phyloP scores from a whole-genome alignment of 2,888 invertebrate genomes.

The Prenolepis imparis region DNA sequence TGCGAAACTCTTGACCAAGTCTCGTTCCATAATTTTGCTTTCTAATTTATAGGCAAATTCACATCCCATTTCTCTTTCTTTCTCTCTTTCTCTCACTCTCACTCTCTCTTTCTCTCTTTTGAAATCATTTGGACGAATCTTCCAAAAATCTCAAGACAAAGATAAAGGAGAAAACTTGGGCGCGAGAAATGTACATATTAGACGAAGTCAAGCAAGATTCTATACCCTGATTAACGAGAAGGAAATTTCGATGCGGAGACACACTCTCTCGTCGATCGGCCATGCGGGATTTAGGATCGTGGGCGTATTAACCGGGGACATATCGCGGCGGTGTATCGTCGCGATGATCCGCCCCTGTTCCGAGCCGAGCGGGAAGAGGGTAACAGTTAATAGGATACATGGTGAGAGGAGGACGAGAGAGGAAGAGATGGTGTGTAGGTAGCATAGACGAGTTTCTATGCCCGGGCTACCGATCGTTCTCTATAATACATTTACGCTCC shows the following conservation, averaged over 20 bases:
- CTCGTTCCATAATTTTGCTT: neutral
- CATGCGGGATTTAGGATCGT: conserved; percentile 26
- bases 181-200: neutral
- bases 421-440: conserved; percentile 44
- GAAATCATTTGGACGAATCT: conserved; percentile 7
- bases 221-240: neutral
- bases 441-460: conserved; percentile 71
- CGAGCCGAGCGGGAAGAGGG: conserved; percentile 68
- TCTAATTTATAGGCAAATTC: conserved; percentile 1
- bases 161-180: conserved; percentile 7
- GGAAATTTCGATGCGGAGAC: conserved; percentile 37
- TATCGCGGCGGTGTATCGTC: conserved; percentile 49
- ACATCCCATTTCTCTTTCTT: neutral
- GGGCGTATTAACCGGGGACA: conserved; percentile 40
- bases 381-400: conserved; percentile 70
- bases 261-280: neutral
- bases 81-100: neutral
- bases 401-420: conserved; percentile 35
- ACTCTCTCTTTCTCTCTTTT: too few species aligned
- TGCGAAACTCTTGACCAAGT: conserved; percentile 40
- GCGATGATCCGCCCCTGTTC: conserved; percentile 52
- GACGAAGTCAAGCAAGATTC: conserved; percentile 10
- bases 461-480: conserved; percentile 76
- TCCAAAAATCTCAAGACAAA: neutral
- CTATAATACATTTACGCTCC: conserved; percentile 76